Conservation (phyloP, 35 echinoderm and acorn worm species). For the Hemicentrotus pulcherrimus region DNA sequence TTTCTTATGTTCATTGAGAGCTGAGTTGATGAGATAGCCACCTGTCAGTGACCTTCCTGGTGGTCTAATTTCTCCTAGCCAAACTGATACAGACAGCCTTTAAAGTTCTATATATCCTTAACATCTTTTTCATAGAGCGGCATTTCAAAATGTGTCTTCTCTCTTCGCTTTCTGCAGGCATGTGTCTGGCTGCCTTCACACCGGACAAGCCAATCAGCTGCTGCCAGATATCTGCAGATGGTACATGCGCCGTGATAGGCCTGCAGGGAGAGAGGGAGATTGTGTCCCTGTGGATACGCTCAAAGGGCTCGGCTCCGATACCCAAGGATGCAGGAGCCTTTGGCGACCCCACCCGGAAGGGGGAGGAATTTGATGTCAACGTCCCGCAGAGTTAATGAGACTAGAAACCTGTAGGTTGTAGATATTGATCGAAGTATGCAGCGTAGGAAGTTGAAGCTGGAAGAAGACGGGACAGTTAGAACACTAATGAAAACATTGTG, state of each 20-base stretch:
- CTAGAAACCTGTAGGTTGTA: not conserved
- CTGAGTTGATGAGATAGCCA: no score
- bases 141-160: no score
- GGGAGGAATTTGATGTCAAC: slow-evolving; percentile 65
- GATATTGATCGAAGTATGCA: not conserved
- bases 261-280: slow-evolving; percentile 68
- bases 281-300: slow-evolving; percentile 78
- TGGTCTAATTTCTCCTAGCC: no score
- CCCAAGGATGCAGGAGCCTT: slow-evolving; percentile 59
- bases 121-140: no score
- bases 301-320: slow-evolving; percentile 59
- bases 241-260: slow-evolving; percentile 83
- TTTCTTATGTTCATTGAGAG: no score
- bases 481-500: not conserved
- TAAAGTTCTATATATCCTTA: no score
- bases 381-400: not conserved
- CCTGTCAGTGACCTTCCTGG: no score
- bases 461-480: not conserved
- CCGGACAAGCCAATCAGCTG: slow-evolving; percentile 94
- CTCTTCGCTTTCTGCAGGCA: slow-evolving; percentile 60
- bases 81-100: no score
- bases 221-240: slow-evolving; percentile 96
- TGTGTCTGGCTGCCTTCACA: slow-evolving; percentile 85
- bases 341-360: slow-evolving; percentile 63
- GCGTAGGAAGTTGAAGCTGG: not conserved